Conservation (phyloP, 2,797 vertebrate species). For the Tadarida brasiliensis region DNA sequence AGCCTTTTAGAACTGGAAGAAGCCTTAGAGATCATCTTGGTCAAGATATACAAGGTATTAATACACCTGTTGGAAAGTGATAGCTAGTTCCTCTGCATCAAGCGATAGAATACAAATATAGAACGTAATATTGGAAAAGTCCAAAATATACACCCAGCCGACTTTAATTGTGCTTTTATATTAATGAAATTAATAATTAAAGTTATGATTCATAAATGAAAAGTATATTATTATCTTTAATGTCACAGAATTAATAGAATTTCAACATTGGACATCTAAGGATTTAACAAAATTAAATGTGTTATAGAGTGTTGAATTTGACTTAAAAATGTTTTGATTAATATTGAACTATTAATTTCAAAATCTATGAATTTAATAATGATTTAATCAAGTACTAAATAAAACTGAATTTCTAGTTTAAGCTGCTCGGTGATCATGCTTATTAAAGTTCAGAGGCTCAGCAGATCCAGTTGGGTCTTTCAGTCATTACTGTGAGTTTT, state of each 20-base stretch:
- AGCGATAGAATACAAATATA: constrained; percentile 33
- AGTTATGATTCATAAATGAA: constrained; percentile 32
- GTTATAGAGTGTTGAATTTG: constrained; percentile 61
- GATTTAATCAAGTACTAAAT: constrained; percentile 60
- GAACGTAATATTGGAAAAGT: constrained; percentile 56
- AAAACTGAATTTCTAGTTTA: constrained; percentile 59
- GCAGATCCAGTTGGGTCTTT: constrained; percentile 23
- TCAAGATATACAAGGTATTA: constrained; percentile 5
- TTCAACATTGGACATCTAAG: constrained; percentile 55
- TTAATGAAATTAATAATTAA: constrained; percentile 25
- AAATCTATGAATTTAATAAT: constrained; percentile 61
- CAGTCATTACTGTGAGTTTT: constrained; percentile 62
- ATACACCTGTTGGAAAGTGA: neutral
- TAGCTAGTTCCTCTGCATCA: neutral
- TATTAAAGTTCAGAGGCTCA: constrained; percentile 44
- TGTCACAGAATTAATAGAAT: constrained; percentile 42
- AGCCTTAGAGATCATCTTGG: neutral
- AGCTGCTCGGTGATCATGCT: neutral
- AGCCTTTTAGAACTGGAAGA: constrained; percentile 1
- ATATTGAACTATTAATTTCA: constrained; percentile 68
- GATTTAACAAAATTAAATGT: constrained; percentile 47
- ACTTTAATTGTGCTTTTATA: constrained; percentile 55
- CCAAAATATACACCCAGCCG: neutral
- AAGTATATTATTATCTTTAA: constrained; percentile 44
- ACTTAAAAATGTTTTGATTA: constrained; percentile 58